A percentile compares a stretch with the other conserved stretches of the same genome.
These are phyloP conservation scores for Lucinisca nassula DNA, from an alignment of 2,888 invertebrate species.

Conservation along the genomic window DNA sequence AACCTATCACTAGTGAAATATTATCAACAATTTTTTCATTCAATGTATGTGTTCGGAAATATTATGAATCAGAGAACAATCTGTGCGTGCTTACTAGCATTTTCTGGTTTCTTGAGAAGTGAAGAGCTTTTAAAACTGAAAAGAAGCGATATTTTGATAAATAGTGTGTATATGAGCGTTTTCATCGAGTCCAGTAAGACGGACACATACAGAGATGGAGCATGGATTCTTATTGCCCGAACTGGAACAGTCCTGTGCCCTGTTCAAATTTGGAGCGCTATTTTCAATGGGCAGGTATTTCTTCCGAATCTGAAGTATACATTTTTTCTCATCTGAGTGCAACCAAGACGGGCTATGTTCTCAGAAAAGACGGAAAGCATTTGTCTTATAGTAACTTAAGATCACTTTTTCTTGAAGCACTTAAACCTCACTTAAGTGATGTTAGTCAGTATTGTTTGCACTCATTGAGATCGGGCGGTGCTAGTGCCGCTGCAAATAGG, in stretches of 20 bases:
- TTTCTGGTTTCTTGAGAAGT: conserved; percentile 43
- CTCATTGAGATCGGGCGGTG: conserved; percentile 35
- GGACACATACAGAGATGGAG: conserved; percentile 44
- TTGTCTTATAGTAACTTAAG: conserved; percentile 32
- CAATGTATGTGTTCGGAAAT: conserved; percentile 20
- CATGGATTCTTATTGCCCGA: conserved; percentile 42
- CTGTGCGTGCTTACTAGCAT: conserved; percentile 30
- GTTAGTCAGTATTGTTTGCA: conserved; percentile 39
- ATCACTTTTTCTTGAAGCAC: too few species aligned
- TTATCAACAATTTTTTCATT: conserved; percentile 19
- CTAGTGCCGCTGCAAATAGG: conserved; percentile 42
- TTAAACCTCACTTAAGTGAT: conserved; percentile 27
- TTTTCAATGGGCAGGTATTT: conserved; percentile 28
- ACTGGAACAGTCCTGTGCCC: conserved; percentile 40
- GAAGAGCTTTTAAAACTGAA: conserved; percentile 36
- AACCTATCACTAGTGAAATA: conserved; percentile 31
- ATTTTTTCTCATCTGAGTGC: conserved; percentile 29
- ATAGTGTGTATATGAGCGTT: conserved; percentile 24
- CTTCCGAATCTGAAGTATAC: conserved; percentile 11
- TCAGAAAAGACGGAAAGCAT: conserved; percentile 28
- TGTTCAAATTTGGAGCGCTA: conserved; percentile 40
- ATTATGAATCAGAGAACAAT: conserved; percentile 41
- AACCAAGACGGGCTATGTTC: background rate
- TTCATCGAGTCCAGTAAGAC: conserved; percentile 39
- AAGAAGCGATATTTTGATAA: conserved; percentile 29